Evolutionary conservation across 2,113 vertebrate genomes (phyloP), one percentile per base, ranked within the genome.

Genomic region (Corythaixoides concolor): DNA sequence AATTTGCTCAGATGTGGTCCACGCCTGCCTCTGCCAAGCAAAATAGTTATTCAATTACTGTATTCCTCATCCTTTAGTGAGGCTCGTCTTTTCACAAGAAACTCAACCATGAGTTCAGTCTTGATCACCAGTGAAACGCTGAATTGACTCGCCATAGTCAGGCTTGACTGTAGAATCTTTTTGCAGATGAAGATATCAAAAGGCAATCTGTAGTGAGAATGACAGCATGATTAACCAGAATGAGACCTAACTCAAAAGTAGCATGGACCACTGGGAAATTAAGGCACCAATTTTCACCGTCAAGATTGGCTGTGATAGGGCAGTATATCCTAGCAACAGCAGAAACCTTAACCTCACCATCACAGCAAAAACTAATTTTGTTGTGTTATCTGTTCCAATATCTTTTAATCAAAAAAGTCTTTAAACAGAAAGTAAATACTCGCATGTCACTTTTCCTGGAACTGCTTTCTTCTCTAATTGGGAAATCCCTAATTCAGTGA

Each of bases 141-240:
- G 96, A 96, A 97, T 90, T 97, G 93, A 96, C 96, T 97, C 30
- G 14, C 77, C 37, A 19, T 23, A 84, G 88, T 73, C 72, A 96
- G 92, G 39, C 74, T 91, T 92, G 93, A 93, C 94, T 97, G 52
- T 73, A 66, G 95, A 90, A 96, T 96, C 83, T 95, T 94, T 96
- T 95, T 96, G 96, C 90, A 97, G 98, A 98, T 98, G 98, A 98
- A 98, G 98, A 98, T 97, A 97, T 98, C 98, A 98, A 98, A 98
- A 98, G 97, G 97, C 97, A 97, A 95, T 98, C 98, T 97, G 93
- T 89, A 96, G 95, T 67, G 92, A 97, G 98, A 98, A 97, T 98
- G 98, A 98, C 98, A 98, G 98, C 94, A 90, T 98, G 98, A 98
- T 98, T 98, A 98, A 98, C 98, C 97, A 98, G 98, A 97, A 97